Percentiles rank a stretch among this genome's conserved stretches.
Conservation (phyloP, 2,113 vertebrate species). For the Pelobates fuscus region DNA sequence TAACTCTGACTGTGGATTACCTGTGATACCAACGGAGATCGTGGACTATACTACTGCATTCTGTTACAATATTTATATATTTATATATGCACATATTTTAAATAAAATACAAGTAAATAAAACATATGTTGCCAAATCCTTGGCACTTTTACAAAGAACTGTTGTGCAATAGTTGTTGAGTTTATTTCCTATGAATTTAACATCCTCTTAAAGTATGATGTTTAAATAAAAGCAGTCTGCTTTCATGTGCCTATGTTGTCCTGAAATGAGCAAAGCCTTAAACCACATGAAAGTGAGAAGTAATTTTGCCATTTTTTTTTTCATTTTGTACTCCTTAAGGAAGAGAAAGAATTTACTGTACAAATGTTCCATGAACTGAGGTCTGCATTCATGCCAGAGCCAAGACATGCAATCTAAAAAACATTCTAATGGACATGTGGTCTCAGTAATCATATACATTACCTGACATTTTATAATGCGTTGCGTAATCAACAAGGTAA, state of each 20-base stretch:
- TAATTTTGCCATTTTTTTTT: slow-evolving; percentile 56
- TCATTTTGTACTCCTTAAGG: slow-evolving; percentile 56
- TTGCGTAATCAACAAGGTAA: background rate
- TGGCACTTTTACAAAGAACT: background rate
- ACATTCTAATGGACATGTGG: background rate
- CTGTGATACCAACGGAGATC: no score
- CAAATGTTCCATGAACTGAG: slow-evolving; percentile 58
- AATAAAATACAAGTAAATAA: no score
- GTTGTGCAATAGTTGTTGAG: background rate
- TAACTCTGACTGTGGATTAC: no score
- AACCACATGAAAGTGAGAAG: slow-evolving; percentile 48
- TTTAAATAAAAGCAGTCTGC: fast-evolving
- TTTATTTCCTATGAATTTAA: no score
- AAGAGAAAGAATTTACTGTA: slow-evolving; percentile 62
- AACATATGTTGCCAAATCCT: background rate
- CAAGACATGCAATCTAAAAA: background rate
- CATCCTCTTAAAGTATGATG: background rate
- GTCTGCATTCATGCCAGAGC: slow-evolving; percentile 52
- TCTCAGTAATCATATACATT: no score
- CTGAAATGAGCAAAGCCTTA: background rate
- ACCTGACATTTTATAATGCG: background rate
- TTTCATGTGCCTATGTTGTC: background rate
- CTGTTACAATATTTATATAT: no score
- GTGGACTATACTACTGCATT: no score
- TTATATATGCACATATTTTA: no score